These are phyloP conservation scores for Chelonoidis abingdonii DNA, from an alignment of 2,113 vertebrate species.

Conservation along the genomic window DNA sequence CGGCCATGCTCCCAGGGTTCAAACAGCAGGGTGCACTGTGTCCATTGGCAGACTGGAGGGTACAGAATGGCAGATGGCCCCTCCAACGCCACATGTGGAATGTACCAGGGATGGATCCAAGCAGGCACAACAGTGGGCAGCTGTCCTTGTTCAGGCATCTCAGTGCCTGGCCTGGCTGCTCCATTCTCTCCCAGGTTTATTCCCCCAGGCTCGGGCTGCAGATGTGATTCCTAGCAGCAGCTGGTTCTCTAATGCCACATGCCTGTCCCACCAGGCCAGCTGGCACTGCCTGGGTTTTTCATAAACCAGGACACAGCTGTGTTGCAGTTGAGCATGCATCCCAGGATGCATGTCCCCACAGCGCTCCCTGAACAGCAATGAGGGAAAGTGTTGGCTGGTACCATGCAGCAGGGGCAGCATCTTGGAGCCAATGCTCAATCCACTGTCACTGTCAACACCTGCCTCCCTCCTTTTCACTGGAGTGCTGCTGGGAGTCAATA, in stretches of 20 bases:
- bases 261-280: no score
- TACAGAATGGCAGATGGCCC: background rate
- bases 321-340: background rate
- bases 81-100: background rate
- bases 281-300: background rate
- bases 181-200: background rate
- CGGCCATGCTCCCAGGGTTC: no score
- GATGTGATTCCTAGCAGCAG: background rate
- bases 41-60: background rate
- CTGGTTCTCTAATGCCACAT: background rate
- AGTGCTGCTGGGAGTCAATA: no score
- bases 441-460: no score
- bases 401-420: no score
- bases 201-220: background rate
- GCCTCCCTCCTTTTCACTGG: no score
- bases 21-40: no score
- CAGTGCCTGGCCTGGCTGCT: background rate
- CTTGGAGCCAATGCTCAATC: no score
- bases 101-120: background rate
- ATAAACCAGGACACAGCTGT: background rate
- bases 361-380: no score
- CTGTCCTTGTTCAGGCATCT: background rate
- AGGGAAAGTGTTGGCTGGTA: no score
- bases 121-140: no score
- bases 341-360: no score